phyloP scores from a whole-genome alignment of 2,113 vertebrate genomes.

The Bos taurus region ARS-UCD2.0 NC_037347.1:58373001-58373500 shows the following conservation, averaged over 20 bases:
- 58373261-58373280: neutral
- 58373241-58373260: neutral
- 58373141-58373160: accelerated
- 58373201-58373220: neutral
- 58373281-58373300: neutral
- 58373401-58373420: neutral
- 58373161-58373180: no score
- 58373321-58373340: neutral
- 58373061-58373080: accelerated
- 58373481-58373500: neutral
- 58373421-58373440: neutral
- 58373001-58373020: neutral
- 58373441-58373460: neutral
- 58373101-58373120: accelerated
- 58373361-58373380: neutral
- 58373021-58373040: neutral
- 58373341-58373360: neutral
- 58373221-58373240: neutral
- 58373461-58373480: neutral
- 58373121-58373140: neutral
- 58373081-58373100: neutral
- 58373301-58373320: neutral
- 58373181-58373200: neutral
- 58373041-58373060: neutral
- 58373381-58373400: neutral